These are phyloP conservation scores for Drosophila subpulchrella DNA, from an alignment of 1,140 invertebrate genomes.

Conservation along the genomic window DNA sequence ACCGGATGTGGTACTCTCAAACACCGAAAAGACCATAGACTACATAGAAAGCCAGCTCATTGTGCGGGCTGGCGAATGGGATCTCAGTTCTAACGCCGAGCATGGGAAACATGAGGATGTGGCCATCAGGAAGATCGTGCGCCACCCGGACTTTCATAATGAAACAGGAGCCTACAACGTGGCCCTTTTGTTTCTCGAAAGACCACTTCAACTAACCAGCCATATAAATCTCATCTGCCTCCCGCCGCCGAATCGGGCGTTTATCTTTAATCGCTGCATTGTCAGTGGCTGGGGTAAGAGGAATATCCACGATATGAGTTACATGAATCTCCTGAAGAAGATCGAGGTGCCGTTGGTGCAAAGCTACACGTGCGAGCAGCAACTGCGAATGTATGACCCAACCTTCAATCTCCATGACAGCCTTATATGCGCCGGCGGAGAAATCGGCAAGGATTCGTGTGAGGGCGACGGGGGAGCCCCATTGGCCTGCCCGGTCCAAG, in stretches of 20 bases:
- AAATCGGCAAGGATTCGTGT: slow-evolving; percentile 89
- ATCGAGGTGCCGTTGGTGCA: slow-evolving; percentile 86
- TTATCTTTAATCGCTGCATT: slow-evolving; percentile 87
- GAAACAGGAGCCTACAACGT: slow-evolving; percentile 86
- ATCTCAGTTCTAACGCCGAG: slow-evolving; percentile 87
- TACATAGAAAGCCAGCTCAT: slow-evolving; percentile 7
- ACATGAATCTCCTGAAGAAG: slow-evolving; percentile 88
- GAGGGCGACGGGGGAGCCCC: slow-evolving; percentile 91
- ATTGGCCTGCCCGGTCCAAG: slow-evolving; percentile 87
- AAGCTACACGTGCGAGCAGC: slow-evolving; percentile 79
- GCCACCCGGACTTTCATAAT: slow-evolving; percentile 85
- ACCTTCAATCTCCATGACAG: slow-evolving; percentile 84
- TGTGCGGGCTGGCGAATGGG: slow-evolving; percentile 89
- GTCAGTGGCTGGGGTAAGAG: slow-evolving; percentile 93
- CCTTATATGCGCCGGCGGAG: slow-evolving; percentile 87
- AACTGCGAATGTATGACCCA: slow-evolving; percentile 68
- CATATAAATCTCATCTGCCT: slow-evolving; percentile 88
- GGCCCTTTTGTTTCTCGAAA: slow-evolving; percentile 86
- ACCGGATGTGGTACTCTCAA: slow-evolving; percentile 88
- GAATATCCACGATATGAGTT: slow-evolving; percentile 87
- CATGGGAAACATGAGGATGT: slow-evolving; percentile 87
- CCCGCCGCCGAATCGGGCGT: slow-evolving; percentile 65
- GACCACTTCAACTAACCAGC: slow-evolving; percentile 85
- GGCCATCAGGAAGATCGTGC: slow-evolving; percentile 85
- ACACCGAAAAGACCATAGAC: slow-evolving; percentile 86